Percentiles rank a stretch among this genome's conserved stretches.
These are phyloP conservation scores for Grallaria varia DNA, from an alignment of 2,113 vertebrate genomes.

Conservation along the genomic window DNA sequence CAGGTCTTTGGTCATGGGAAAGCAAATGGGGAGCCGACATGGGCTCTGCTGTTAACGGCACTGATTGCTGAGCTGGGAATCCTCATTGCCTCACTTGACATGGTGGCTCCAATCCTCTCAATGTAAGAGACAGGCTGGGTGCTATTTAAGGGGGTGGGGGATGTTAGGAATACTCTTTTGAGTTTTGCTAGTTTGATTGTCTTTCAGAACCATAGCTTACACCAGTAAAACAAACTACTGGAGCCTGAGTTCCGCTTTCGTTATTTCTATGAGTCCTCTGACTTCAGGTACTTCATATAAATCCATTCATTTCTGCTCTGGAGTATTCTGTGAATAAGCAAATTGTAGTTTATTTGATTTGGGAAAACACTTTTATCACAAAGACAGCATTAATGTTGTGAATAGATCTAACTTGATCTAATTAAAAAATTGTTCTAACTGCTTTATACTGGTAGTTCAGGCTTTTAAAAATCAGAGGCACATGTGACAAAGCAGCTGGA, in stretches of 20 bases:
- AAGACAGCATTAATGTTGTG: neutral
- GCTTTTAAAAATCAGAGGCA: neutral
- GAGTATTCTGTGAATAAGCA: neutral
- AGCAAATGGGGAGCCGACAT: constrained; percentile 92
- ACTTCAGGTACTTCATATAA: neutral
- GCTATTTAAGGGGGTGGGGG: rapidly evolving
- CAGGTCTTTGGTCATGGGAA: constrained; percentile 96
- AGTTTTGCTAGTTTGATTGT: neutral
- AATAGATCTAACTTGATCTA: neutral
- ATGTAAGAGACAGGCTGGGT: constrained; percentile 80
- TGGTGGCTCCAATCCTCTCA: constrained; percentile 99
- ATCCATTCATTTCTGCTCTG: neutral
- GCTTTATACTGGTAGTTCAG: neutral
- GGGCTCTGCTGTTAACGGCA: constrained; percentile 93
- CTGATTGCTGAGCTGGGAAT: constrained; percentile 95
- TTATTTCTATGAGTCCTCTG: neutral
- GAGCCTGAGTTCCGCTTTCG: neutral
- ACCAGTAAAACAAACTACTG: neutral
- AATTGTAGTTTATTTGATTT: neutral
- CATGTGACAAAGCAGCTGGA: neutral
- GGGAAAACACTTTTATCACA: neutral
- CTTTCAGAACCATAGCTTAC: neutral
- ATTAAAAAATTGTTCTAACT: neutral
- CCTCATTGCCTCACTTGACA: constrained; percentile 96
- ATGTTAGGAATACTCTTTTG: neutral